A percentile compares a stretch with the other conserved stretches of the same genome.
Evolutionary conservation across 2,113 vertebrate species (phyloP).

Genomic region (Notiomystis cincta): DNA sequence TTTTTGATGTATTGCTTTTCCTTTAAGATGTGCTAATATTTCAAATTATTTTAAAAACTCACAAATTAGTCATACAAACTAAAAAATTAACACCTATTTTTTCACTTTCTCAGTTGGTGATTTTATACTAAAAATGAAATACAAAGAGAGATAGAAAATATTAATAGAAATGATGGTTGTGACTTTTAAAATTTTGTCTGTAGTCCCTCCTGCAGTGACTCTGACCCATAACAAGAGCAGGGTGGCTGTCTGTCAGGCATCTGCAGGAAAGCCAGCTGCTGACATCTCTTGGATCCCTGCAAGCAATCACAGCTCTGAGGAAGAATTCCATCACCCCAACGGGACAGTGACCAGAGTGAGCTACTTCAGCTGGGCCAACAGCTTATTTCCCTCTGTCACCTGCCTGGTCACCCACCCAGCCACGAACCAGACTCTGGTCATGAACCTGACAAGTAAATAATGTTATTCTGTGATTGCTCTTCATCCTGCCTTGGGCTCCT

Average conservation of each 20-base stretch:
- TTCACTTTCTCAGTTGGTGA: not conserved
- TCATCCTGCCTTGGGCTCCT: not conserved
- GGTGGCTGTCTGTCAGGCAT: not conserved
- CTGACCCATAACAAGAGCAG: not conserved
- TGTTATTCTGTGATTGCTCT: not conserved
- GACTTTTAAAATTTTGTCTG: not conserved
- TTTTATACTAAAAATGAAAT: not conserved
- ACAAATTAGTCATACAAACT: accelerated
- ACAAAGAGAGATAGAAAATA: not conserved
- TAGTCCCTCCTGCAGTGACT: constrained; percentile 34
- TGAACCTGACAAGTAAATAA: not conserved
- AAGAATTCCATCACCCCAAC: not conserved
- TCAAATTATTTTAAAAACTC: not conserved
- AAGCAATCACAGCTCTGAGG: not conserved
- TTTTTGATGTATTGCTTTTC: not conserved
- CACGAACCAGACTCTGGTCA: not conserved
- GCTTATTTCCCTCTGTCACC: not conserved
- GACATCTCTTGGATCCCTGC: constrained; percentile 58
- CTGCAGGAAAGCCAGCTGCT: constrained; percentile 61
- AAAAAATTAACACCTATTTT: not conserved
- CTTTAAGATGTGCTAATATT: not conserved
- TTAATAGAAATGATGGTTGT: not conserved
- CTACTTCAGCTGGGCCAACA: not conserved
- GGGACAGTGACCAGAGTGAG: constrained; percentile 53
- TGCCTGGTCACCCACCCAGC: constrained; percentile 53